These are phyloP conservation scores for Agrilus planipennis DNA, from an alignment of 1,140 invertebrate genomes.

Conservation along the genomic window DNA sequence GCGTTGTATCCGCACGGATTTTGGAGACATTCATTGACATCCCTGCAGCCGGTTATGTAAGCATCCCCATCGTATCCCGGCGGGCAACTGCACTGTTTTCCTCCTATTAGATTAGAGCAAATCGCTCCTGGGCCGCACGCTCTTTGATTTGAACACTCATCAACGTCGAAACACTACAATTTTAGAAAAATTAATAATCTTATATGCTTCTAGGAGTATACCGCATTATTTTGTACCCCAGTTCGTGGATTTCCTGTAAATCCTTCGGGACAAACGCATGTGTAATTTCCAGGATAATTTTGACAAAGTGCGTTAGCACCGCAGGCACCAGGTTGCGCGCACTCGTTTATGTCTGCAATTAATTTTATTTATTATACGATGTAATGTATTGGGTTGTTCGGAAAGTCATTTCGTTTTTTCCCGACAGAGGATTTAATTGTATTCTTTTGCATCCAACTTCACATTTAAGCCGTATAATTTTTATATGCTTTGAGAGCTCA, in stretches of 20 bases:
- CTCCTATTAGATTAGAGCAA: conserved; percentile 68
- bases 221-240: too few relatives aligned
- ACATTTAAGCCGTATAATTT: too few relatives aligned
- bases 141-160: conserved; percentile 63
- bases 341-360: conserved; percentile 80
- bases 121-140: conserved; percentile 67
- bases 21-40: conserved; percentile 57
- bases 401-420: too few relatives aligned
- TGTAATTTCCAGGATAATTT: conserved; percentile 80
- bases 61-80: conserved; percentile 65
- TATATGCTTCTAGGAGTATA: conserved; percentile 10
- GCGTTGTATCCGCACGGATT: conserved; percentile 60
- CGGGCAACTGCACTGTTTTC: conserved; percentile 71
- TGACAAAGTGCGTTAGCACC: conserved; percentile 67
- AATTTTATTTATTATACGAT: too few relatives aligned
- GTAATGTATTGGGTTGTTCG: too few relatives aligned
- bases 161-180: conserved; percentile 63
- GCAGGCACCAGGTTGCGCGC: conserved; percentile 61
- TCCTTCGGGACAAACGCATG: conserved; percentile 70
- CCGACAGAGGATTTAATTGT: too few relatives aligned
- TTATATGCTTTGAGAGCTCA: too few relatives aligned
- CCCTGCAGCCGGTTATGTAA: conserved; percentile 49
- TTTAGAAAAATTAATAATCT: conserved; percentile 4
- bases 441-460: too few relatives aligned
- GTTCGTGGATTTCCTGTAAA: conserved; percentile 78